Base-by-base conservation (phyloP, 2,888 invertebrate genomes). In the Melinopterus prodromus region DNA sequence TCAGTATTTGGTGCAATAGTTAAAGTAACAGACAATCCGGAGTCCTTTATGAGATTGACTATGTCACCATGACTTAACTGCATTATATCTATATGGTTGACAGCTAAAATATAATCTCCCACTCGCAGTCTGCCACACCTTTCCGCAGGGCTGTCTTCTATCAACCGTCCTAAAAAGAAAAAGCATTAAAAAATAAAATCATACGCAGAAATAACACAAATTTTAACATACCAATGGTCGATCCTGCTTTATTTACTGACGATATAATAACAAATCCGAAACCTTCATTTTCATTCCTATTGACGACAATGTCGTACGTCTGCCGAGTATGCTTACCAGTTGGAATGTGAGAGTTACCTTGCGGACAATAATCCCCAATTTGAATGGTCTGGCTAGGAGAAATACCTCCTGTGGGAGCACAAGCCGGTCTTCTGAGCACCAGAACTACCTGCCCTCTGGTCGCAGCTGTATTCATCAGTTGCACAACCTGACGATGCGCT, bases 261-360 rank as follows among this genome's bases (percentile, higher is more conserved):
- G 99, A 98, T 85, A 99, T 99, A 84, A 99, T 98, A 76, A 99
- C 99, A 90, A 99, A 99, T 12, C 99, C 99, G 89, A 99, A 99
- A 5, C 99, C 99, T 89, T 99, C 99, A 83, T 95, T 96, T 86
- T 98, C 98, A 88, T 94, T 93, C 77, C 98, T 91, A 81, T 95
- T 95, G 0, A 99, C 96, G 0, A 96, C 95, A 5, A 99, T 97
- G 90, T 99, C 98, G 86, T 98, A 98, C 0, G 98, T 97, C 87
- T 85, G 83, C 1, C 53, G 53, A 35, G 71, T 76, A 72, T 79
- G 74, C 12, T 53, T 53, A 12, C 2, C 53, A 4, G 77, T 14
- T 16, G 80, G 76, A 16, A 80, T 76, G 71, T 83, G 80, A 9
- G 84, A 82, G 7, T 82, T 83, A 6, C 81, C 77, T 16, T 79